Conservation (phyloP, 2,797 vertebrate species). For the Enteromius fasciolatus region DNA sequence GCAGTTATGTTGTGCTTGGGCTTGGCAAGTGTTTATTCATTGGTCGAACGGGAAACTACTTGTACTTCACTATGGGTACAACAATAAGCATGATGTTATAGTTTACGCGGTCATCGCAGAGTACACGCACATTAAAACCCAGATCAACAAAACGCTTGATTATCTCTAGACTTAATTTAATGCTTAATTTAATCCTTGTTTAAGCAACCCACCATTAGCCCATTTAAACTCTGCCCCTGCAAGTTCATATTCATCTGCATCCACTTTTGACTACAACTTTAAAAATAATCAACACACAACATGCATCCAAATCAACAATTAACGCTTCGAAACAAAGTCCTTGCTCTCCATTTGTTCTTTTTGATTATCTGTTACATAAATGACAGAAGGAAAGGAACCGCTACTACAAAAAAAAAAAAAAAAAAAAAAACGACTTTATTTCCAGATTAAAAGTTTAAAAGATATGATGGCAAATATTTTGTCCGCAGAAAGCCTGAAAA, state of each 20-base stretch:
- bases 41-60: too few species aligned
- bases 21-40: neutral
- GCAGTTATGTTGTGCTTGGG: neutral
- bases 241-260: neutral
- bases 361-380: neutral
- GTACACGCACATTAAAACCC: too few species aligned
- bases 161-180: too few species aligned
- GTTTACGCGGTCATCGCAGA: too few species aligned
- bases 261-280: neutral
- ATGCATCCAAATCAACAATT: neutral
- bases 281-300: too few species aligned
- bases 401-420: too few species aligned
- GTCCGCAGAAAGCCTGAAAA: conserved; percentile 52
- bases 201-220: neutral
- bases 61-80: too few species aligned
- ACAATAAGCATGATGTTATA: too few species aligned
- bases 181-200: too few species aligned
- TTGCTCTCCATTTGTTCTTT: neutral
- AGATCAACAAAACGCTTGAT: too few species aligned
- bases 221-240: neutral
- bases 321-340: neutral
- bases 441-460: neutral
- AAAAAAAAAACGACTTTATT: too few species aligned
- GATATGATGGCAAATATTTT: conserved; percentile 51
- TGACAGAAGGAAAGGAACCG: neutral